Evolutionary conservation across 2,888 invertebrate species (phyloP), one percentile per base, ranked within the genome.

Genomic region (Dichetophora obliterata): DNA sequence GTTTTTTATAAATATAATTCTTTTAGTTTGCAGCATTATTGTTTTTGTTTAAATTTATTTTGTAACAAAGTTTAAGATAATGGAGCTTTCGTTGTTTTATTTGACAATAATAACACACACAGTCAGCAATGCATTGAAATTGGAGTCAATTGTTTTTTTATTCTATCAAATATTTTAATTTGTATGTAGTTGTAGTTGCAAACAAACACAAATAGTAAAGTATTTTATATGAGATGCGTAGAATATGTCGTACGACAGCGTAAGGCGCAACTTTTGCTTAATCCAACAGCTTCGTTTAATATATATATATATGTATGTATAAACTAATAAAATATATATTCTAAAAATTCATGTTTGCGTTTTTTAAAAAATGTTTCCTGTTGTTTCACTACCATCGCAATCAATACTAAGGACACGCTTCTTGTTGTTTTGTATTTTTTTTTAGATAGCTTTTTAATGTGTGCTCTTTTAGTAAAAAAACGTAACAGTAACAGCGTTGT

Each of bases 51-150:
- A 3, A 37, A 65, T 19, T 37, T 43, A 37, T 19, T 34, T 34
- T 65, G 37, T 65, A 65, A 65, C 65, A 65, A 65, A 37, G 31
- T 65, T 43, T 19, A 65, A 65, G 11, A 19, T 19, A n/a, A 37
- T 65, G 65, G 65, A 65, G 37, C 43, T 65, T 65, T 65, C 37
- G 16, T 34, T 65, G 63, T 63, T 27, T 65, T 65, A n/a, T 19
- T 31, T 37, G 37, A 65, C 37, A 65, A 37, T 65, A 43, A 65
- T 37, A 37, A 31, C 31, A 14, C 65, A 34, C 34, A 37, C 19
- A 37, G 2, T 34, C n/a, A 37, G 34, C 11, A 37, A 65, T 37
- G 43, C 43, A 65, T 37, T 65, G 65, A 16, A 65, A 65, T 37
- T 65, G 11, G 11, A 65, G 57, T 19, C 2, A 19, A 24, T 43